Conservation (phyloP, 2,797 vertebrate species). For the Delichon dasypus region DNA sequence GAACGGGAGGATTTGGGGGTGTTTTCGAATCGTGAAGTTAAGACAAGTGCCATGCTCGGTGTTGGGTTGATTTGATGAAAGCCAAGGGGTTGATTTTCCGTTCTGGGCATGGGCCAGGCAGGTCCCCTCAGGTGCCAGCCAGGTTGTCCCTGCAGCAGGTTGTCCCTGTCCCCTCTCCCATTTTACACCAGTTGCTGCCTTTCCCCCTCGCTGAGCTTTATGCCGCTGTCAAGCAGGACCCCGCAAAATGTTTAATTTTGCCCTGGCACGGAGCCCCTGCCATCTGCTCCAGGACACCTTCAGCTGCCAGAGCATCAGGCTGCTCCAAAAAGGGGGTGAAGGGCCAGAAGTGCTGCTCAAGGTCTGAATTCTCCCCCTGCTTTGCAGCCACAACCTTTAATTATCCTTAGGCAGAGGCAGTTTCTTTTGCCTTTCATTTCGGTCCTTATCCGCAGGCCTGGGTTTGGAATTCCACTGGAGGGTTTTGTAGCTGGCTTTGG, state of each 20-base stretch:
- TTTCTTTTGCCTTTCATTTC: background rate
- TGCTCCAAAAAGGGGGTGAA: background rate
- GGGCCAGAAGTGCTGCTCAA: background rate
- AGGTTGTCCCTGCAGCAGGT: background rate
- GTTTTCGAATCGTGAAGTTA: background rate
- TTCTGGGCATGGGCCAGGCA: background rate
- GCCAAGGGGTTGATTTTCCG: background rate
- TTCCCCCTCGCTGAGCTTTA: background rate
- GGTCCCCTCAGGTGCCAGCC: background rate
- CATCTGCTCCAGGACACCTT: slow-evolving; percentile 13
- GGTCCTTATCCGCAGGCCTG: background rate
- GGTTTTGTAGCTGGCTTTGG: background rate
- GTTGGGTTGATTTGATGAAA: background rate
- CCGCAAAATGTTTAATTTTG: background rate
- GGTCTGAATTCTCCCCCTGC: background rate
- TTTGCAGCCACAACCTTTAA: background rate
- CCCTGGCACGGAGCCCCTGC: background rate
- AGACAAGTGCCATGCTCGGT: accelerated
- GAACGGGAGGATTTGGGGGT: background rate
- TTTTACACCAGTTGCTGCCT: background rate
- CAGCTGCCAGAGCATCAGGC: background rate
- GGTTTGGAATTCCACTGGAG: background rate
- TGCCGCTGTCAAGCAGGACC: background rate
- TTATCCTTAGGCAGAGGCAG: background rate
- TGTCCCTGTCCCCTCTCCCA: too few relatives aligned